Conservation (phyloP, 2,797 vertebrate species). For the Poliocrania exsul region DNA sequence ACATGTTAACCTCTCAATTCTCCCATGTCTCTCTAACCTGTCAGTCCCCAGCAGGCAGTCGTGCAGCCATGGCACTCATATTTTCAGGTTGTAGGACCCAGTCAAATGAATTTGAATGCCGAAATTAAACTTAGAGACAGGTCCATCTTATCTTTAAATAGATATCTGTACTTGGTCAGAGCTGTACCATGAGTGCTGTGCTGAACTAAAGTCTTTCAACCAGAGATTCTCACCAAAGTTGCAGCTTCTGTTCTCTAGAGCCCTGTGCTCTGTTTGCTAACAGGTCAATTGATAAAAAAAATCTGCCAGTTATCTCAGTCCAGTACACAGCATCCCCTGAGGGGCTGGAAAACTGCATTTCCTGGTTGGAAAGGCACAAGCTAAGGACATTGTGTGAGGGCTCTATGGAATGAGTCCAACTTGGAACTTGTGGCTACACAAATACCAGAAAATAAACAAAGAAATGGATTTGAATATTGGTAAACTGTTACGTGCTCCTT, state of each 20-base stretch:
- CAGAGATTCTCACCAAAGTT: not conserved
- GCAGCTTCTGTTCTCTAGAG: not conserved
- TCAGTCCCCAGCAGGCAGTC: not conserved
- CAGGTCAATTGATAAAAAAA: not conserved
- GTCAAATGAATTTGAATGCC: not conserved
- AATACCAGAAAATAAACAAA: not conserved
- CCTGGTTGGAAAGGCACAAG: not conserved
- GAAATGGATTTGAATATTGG: not conserved
- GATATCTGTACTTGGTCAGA: not conserved
- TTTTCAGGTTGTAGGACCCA: not conserved
- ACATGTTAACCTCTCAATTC: not conserved
- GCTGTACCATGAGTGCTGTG: not conserved
- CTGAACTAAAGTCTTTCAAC: not conserved
- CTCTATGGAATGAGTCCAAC: not conserved
- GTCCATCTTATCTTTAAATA: not conserved
- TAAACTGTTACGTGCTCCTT: not conserved
- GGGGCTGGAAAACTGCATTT: not conserved
- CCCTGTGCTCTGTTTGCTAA: not conserved
- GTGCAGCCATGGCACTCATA: accelerated
- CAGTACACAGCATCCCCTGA: not conserved
- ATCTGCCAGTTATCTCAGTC: not conserved
- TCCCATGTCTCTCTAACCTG: not conserved
- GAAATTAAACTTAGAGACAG: not conserved
- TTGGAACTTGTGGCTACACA: not conserved
- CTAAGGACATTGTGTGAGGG: not conserved